These are phyloP conservation scores for Blera fallax DNA, from an alignment of 2,888 invertebrate genomes.

Conservation along the genomic window DNA sequence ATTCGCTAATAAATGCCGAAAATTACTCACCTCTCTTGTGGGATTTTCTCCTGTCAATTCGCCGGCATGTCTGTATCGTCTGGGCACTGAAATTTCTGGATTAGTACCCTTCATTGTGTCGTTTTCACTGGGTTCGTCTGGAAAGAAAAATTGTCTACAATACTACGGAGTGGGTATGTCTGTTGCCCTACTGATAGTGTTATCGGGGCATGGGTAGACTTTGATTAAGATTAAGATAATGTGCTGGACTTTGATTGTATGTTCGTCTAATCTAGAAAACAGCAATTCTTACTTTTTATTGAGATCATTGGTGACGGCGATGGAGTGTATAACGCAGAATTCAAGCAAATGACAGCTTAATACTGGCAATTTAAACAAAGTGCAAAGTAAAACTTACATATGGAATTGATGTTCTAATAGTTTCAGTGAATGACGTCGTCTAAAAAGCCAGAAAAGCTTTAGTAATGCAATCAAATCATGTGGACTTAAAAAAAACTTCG, in stretches of 20 bases:
- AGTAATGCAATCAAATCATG: not conserved
- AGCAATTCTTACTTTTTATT: not conserved
- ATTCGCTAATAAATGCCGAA: not conserved
- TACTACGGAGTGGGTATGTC: not conserved
- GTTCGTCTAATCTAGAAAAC: not conserved
- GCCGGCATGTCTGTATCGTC: slow-evolving; percentile 78
- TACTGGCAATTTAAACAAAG: not conserved
- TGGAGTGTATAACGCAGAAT: not conserved
- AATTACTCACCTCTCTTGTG: slow-evolving; percentile 76
- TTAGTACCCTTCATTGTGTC: not conserved
- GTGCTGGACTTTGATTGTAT: not conserved
- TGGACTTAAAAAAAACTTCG: not conserved
- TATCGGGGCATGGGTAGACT: not conserved
- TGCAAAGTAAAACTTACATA: not conserved
- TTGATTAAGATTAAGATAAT: not conserved
- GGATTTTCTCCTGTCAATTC: slow-evolving; percentile 79
- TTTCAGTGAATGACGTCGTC: not conserved
- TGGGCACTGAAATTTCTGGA: slow-evolving; percentile 22
- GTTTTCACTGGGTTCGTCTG: not conserved
- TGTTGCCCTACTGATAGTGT: not conserved
- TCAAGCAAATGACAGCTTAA: not conserved
- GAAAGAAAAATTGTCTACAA: not conserved
- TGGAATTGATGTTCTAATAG: not conserved
- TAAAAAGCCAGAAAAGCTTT: not conserved
- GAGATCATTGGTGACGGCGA: not conserved